A percentile compares a stretch with the other conserved stretches of the same genome.
Evolutionary conservation across 1,140 invertebrate genomes (phyloP).

Genomic region (Adelges cooleyi): DNA sequence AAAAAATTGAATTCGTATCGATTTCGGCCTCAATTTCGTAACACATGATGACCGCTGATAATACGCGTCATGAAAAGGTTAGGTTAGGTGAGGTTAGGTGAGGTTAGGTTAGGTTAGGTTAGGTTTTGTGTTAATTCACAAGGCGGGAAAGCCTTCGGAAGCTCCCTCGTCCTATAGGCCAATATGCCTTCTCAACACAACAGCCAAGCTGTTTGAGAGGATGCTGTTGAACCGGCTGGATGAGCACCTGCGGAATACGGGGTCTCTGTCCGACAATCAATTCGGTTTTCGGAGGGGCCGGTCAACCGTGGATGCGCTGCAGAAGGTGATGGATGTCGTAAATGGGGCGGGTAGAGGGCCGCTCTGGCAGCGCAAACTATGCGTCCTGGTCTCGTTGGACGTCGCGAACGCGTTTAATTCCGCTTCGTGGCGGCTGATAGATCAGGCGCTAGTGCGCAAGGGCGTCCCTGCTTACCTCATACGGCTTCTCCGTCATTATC

Average conservation of each 20-base stretch:
- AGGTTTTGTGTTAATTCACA: not conserved
- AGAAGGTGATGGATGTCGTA: not conserved
- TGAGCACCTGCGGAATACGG: not conserved
- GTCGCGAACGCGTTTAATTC: not conserved
- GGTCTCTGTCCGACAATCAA: not conserved
- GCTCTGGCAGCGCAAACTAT: not conserved
- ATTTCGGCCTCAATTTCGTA: too few relatives aligned
- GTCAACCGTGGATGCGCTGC: not conserved
- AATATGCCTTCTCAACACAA: not conserved
- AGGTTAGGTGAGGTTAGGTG: too few relatives aligned
- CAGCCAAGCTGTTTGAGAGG: not conserved
- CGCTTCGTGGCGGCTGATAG: not conserved
- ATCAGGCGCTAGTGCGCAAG: not conserved
- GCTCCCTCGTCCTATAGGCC: not conserved
- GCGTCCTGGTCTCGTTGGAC: not conserved
- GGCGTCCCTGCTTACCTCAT: not conserved
- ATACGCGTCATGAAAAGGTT: too few relatives aligned
- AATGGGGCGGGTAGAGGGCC: not conserved
- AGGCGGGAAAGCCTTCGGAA: not conserved
- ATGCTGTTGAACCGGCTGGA: not conserved
- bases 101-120: too few relatives aligned
- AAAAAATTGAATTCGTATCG: too few relatives aligned
- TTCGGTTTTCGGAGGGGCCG: not conserved
- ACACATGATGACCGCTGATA: too few relatives aligned
- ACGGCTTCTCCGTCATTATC: not conserved